Conservation (phyloP, 2,888 invertebrate species). For the Arrhopalites spinosus region DNA sequence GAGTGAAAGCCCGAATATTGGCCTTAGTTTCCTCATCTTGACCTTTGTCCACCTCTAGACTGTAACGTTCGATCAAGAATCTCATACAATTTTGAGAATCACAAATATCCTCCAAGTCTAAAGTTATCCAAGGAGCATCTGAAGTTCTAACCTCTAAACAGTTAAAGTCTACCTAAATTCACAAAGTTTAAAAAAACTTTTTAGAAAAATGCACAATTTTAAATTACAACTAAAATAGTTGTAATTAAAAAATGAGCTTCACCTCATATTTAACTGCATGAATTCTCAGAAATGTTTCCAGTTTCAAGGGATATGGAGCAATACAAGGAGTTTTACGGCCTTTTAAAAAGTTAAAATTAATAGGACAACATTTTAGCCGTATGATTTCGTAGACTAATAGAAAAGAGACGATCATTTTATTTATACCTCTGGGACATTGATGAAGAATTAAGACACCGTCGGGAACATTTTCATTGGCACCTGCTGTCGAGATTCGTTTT, state of each 20-base stretch:
- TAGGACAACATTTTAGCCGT: too few species aligned
- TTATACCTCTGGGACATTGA: slow-evolving; percentile 48
- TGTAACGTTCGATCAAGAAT: slow-evolving; percentile 41
- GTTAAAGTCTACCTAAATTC: too few species aligned
- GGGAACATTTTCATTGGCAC: too few species aligned
- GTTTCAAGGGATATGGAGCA: slow-evolving; percentile 52
- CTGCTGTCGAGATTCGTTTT: background rate
- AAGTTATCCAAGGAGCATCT: slow-evolving; percentile 50
- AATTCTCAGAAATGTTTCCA: slow-evolving; percentile 52
- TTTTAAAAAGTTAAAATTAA: too few species aligned
- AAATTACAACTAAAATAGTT: too few species aligned
- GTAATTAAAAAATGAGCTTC: too few species aligned
- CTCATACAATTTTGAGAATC: slow-evolving; percentile 50
- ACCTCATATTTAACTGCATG: slow-evolving; percentile 50
- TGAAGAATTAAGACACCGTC: slow-evolving; percentile 24
- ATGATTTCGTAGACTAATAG: too few species aligned
- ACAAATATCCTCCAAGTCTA: slow-evolving; percentile 49
- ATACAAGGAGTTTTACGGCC: slow-evolving; percentile 49
- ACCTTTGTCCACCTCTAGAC: slow-evolving; percentile 31
- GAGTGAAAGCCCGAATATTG: slow-evolving; percentile 45
- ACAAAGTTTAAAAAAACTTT: too few species aligned
- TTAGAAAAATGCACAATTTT: too few species aligned
- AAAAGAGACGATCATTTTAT: too few species aligned
- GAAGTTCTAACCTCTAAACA: too few species aligned
- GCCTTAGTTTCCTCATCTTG: slow-evolving; percentile 35